Percentiles rank a stretch among this genome's conserved stretches.
phyloP scores from a whole-genome alignment of 2,797 vertebrate species.

The Perdix hodgsoniae region DNA sequence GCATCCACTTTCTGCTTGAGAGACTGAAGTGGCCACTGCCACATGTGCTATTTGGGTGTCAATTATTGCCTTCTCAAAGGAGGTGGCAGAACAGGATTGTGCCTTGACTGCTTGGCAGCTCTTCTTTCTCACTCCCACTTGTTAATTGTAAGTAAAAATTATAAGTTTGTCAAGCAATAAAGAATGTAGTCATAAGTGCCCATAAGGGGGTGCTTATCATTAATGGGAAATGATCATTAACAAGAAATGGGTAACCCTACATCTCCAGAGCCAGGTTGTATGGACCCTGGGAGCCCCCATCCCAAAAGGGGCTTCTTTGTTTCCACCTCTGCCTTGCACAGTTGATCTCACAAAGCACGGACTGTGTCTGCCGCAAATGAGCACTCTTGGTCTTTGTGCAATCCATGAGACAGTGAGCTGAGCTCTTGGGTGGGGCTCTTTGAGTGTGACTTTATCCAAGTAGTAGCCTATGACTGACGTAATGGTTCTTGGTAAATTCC shows the following conservation, averaged over 20 bases:
- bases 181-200: not conserved
- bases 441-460: not conserved
- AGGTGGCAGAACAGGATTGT: not conserved
- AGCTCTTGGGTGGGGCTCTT: fast-evolving
- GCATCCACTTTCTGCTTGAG: not conserved
- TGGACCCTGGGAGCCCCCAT: not conserved
- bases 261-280: not conserved
- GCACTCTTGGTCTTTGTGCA: not conserved
- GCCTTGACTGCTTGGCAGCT: not conserved
- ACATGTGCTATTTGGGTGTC: not conserved
- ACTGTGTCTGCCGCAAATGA: not conserved
- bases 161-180: not conserved
- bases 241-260: not conserved
- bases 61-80: not conserved
- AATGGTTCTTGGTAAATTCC: not conserved
- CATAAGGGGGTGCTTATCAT: not conserved
- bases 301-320: fast-evolving
- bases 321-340: fast-evolving
- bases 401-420: fast-evolving
- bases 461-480: not conserved
- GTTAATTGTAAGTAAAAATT: not conserved
- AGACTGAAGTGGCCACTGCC: not conserved
- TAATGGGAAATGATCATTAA: too few relatives aligned
- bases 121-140: not conserved
- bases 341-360: fast-evolving